Evolutionary conservation across 2,888 invertebrate species (phyloP), one percentile per base, ranked within the genome.

Genomic region (Phortica magna): DNA sequence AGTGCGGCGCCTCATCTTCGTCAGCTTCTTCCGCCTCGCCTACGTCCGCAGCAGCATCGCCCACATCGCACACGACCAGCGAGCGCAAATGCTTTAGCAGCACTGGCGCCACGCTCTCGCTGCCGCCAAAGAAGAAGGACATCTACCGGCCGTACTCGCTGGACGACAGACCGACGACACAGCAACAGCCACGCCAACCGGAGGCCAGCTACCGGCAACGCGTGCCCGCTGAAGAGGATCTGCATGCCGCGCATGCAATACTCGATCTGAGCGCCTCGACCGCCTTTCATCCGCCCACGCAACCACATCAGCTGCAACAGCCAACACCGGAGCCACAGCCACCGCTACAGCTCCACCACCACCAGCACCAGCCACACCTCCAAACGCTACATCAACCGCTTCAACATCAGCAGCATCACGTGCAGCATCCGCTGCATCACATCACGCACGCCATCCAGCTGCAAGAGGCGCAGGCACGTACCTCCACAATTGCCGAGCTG

Each of bases 81-180:
- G 93, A 95, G 82, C 94, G 96, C 61, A 96, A 96, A 95, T 96
- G 96, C 90, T 96, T 95, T 91, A 96, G 96, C 73, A 96, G 96
- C 92, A 96, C 96, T 17, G 96, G 96, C 67, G 95, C 96, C n/a
- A 94, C 96, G 57, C 93, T 96, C 41, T 96, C 96, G 77, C 92
- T 97, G 88, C 97, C 97, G 80, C 97, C 97, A 3, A 97, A 97
- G 92, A 97, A 97, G 92, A 97, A 97, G 92, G 97, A 97, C 92
- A 96, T 97, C 86, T 97, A 97, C 92, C 94, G 97, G 80, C 97
- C 97, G 0, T 97, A 97, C 92, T 97, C 96, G 81, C 92, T 96
- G 81, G 96, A 95, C 79, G 95, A 95, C 85, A 94, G 94, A 88
- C 94, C 94, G 19, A 72, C 94, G 19, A 72, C 81, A 53, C 87